Base-by-base conservation (phyloP, 2,888 invertebrate genomes). In the Clanis bilineata region DNA sequence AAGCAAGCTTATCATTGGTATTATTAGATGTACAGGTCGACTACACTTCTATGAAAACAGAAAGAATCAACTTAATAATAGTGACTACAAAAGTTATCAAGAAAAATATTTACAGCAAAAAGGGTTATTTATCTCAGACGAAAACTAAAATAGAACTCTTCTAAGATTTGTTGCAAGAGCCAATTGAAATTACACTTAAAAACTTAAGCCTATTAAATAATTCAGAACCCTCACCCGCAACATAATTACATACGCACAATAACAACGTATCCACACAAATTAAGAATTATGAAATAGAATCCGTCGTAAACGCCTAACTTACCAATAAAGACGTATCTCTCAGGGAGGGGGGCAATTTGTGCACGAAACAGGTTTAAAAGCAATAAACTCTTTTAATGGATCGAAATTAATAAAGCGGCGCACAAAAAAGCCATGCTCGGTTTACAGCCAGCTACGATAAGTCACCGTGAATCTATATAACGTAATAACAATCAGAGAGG, bases 361-460 rank as follows among this genome's bases (percentile, higher is more conserved):
- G 83, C 80, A 79, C 72, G 76, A 70, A 82, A 83, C 82, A 67
- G 77, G 80, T 85, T 82, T 75, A 69, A 69, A 63, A 74, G 77
- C 80, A 76, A 85, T 90, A 88, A 88, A 88, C 73, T 74, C 77
- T 77, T 80, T 80, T 88, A 88, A 90, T 88, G 87, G 85, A 83
- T 77, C 80, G 75, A 82, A 83, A 83, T 85, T 84, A 84, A 88
- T 86, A 86, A 87, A 80, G 75, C 73, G 75, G 74, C 69, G 65
- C 72, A 82, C 76, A 80, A 86, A 85, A 83, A 80, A 72, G 74
- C 70, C 28, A 59, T 36, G 56, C 36, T 45, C 43, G 56, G 44
- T 85, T 83, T 82, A 85, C 74, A 71, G 68, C 71, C 64, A 70
- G 67, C 71, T 69, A 72, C 72, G 77, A 76, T 79, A 73, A 74